Evolutionary conservation across 1,140 invertebrate genomes (phyloP), one percentile per base, ranked within the genome.

Genomic region (Contarinia nasturtii): DNA sequence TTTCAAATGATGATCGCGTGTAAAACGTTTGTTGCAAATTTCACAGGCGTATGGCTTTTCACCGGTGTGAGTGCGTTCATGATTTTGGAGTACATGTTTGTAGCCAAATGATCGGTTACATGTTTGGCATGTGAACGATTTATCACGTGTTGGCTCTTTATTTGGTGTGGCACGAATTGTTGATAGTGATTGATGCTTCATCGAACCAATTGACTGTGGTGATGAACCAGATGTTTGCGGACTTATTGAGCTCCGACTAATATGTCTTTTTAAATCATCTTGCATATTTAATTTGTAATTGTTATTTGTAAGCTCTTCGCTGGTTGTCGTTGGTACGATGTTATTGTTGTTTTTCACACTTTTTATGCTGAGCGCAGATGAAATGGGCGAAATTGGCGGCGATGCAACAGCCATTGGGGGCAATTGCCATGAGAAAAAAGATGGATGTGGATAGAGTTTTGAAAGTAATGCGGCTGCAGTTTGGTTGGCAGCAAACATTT

Each of bases 21-120:
- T 96, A 60, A 97, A 97, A 51, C 86, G 75, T 61, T 95, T 91
- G 53, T 91, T 81, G 63, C 93, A 97, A 92, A 0, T 91, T 97
- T 45, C 92, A 77, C 52, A 94, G 87, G 63, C 96, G 92, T 59
- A n/a, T n/a, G n/a, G n/a, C n/a, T n/a, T n/a, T n/a, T n/a, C n/a
- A n/a, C n/a, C n/a, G n/a, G n/a, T n/a, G n/a, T n/a, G n/a, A n/a
- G n/a, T n/a, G n/a, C n/a, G n/a, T n/a, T n/a, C n/a, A n/a, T n/a
- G n/a, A n/a, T 97, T 97, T 60, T 93, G 88, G 17, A 93, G 67
- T 2, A 94, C 89, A 63, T 94, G 89, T 58, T 94, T 94, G 68
- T 94, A 93, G 7, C 87, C 88, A 56, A 93, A 94, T 1, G 80
- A 83, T 46, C 84, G 75, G 37, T 79, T 79, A 65, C 89, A 94